These are phyloP conservation scores for Hemicrepidius hirtus DNA, from an alignment of 2,888 invertebrate species.

Conservation along the genomic window DNA sequence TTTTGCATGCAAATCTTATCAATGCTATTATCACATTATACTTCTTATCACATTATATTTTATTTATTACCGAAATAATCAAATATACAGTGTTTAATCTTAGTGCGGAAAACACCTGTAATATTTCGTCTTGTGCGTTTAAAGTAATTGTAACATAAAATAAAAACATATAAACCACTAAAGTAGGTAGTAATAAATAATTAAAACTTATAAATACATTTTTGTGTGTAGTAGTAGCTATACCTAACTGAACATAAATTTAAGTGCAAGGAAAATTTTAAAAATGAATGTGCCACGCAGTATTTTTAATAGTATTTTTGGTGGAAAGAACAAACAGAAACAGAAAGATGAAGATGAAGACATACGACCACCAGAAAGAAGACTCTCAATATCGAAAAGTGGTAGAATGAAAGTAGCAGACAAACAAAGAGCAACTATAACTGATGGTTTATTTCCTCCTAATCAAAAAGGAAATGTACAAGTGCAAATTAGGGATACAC, in stretches of 20 bases:
- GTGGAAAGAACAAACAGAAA: slow-evolving; percentile 27
- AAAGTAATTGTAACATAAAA: neutral
- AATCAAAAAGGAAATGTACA: slow-evolving; percentile 11
- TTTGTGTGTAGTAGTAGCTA: neutral
- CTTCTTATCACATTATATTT: slow-evolving; percentile 24
- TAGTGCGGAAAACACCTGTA: slow-evolving; percentile 5
- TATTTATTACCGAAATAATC: slow-evolving; percentile 33
- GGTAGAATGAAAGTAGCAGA: slow-evolving; percentile 59
- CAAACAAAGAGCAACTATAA: slow-evolving; percentile 39
- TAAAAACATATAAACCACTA: too few relatives aligned
- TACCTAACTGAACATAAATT: neutral
- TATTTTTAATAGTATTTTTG: slow-evolving; percentile 46
- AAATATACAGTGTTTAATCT: slow-evolving; percentile 22
- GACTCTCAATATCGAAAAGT: slow-evolving; percentile 60
- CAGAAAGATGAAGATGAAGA: slow-evolving; percentile 39
- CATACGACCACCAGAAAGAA: slow-evolving; percentile 51
- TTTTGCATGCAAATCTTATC: slow-evolving; percentile 51
- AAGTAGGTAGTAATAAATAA: too few relatives aligned
- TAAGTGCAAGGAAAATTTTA: neutral
- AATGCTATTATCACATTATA: slow-evolving; percentile 47
- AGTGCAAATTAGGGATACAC: neutral
- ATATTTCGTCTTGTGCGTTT: neutral
- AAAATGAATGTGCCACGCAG: slow-evolving; percentile 40
- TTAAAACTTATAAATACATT: too few relatives aligned
- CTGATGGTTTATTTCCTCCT: slow-evolving; percentile 38